A percentile compares a stretch with the other conserved stretches of the same genome.
Evolutionary conservation across 30 jellyfish, hydroid and myxozoan species (phyloP).

Genomic region (Clytia hemisphaerica): DNA sequence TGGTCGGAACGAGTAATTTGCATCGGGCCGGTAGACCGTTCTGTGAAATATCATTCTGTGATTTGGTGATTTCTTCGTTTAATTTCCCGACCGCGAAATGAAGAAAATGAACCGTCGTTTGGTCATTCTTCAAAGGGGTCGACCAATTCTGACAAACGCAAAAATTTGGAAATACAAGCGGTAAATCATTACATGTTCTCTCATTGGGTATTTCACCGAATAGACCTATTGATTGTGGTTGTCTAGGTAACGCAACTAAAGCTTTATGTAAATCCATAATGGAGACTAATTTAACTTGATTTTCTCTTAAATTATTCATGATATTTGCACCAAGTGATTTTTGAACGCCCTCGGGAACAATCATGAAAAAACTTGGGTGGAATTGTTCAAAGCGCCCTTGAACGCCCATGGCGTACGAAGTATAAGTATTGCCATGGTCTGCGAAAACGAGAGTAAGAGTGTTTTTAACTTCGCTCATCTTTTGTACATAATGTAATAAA

Average conservation of each 20-base stretch:
- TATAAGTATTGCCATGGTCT: conserved; percentile 79
- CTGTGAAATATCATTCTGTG: not conserved
- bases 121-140: not conserved
- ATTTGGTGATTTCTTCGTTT: not conserved
- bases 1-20: conserved; percentile 43
- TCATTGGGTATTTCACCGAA: conserved; percentile 30
- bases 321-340: conserved; percentile 11
- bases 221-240: conserved; percentile 27
- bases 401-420: conserved; percentile 32
- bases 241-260: conserved; percentile 3
- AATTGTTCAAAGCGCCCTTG: conserved; percentile 58
- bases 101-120: not conserved
- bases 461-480: not conserved
- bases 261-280: conserved; percentile 53
- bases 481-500: conserved; percentile 10
- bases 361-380: conserved; percentile 60
- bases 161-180: conserved; percentile 35
- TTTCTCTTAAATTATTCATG: conserved; percentile 31
- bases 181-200: conserved; percentile 52
- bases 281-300: conserved; percentile 34
- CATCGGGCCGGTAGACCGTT: conserved; percentile 8
- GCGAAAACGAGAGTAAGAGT: conserved; percentile 52
- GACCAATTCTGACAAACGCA: conserved; percentile 71
- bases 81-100: conserved; percentile 3
- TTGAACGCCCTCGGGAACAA: conserved; percentile 33